Conservation (phyloP, 2,113 vertebrate genomes). For the Pseudopipra pipra region DNA sequence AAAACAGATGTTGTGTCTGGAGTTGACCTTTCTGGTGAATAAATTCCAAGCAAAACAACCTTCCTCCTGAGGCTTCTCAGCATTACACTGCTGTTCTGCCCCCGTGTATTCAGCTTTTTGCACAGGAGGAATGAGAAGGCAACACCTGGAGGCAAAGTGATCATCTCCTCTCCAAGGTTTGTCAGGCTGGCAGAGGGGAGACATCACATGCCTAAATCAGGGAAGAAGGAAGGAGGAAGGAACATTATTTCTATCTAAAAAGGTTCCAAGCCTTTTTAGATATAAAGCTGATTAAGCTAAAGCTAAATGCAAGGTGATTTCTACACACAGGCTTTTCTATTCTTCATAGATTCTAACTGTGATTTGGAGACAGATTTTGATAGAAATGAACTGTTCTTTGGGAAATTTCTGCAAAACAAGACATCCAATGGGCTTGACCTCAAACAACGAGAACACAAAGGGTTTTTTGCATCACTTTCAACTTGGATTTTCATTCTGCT, state of each 20-base stretch:
- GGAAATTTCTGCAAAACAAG: not conserved
- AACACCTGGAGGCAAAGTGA: not conserved
- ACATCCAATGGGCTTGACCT: not conserved
- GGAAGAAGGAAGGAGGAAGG: not conserved
- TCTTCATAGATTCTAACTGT: not conserved
- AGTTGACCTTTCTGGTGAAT: conserved; percentile 33
- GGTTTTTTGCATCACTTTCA: not conserved
- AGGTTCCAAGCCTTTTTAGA: not conserved
- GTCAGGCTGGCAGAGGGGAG: not conserved
- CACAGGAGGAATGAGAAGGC: not conserved
- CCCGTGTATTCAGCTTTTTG: not conserved
- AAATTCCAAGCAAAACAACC: not conserved
- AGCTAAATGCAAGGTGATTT: not conserved
- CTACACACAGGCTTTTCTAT: not conserved
- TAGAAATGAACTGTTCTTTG: not conserved
- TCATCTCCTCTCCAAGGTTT: not conserved
- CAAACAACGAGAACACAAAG: not conserved
- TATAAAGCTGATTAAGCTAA: not conserved
- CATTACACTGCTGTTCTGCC: not conserved
- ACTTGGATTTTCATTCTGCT: not conserved
- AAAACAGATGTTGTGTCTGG: not conserved
- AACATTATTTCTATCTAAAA: not conserved
- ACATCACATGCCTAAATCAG: not conserved
- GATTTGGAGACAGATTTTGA: not conserved
- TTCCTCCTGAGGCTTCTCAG: not conserved